Evolutionary conservation across 1,140 invertebrate genomes (phyloP), one percentile per base, ranked within the genome.

Genomic region (Alviniconcha marisindica): DNA sequence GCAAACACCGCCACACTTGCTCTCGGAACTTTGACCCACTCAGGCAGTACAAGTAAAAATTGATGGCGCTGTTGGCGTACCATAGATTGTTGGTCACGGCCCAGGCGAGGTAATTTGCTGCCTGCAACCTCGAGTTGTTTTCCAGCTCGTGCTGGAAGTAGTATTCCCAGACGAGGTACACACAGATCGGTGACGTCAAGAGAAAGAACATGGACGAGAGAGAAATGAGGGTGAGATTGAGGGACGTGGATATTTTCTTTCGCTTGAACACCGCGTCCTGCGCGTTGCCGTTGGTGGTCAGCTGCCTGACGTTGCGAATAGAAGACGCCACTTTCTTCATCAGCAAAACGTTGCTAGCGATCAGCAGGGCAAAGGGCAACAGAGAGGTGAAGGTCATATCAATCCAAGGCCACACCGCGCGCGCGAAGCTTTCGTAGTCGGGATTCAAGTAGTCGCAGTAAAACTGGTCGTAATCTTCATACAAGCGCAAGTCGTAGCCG

Each of bases 1-100:
- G 54, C 14, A 77, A 4, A 56, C 31, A 36, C 12, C 33, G 40
- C 40, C 7, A 28, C 1, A 85, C 54, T 36, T 73, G 80, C 5
- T 78, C 31, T 21, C 84, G 42, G 69, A 85, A 85, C 38, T 71
- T 82, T 10, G 66, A 38, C 0, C 84, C 84, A 7, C 44, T 85
- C 14, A 85, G 60, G n/a, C 76, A 83, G 84, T 85, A 85, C 12
- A 85, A 54, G 42, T 85, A 85, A 36, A 85, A 85, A 69, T 85
- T 83, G 63, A 85, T 63, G 40, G 81, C 71, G 77, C 82, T 85
- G 69, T 83, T 85, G 48, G 81, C 48, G 77, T 85, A 85, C 84
- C 82, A 83, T 2, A 76, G 24, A 2, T 82, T 60, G 44, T 81
- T 85, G 76, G 82, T 77, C 12, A 78, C 21, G 1, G 81, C 81